phyloP scores from a whole-genome alignment of 1,140 invertebrate species.

The Hylaeus volcanicus region DNA sequence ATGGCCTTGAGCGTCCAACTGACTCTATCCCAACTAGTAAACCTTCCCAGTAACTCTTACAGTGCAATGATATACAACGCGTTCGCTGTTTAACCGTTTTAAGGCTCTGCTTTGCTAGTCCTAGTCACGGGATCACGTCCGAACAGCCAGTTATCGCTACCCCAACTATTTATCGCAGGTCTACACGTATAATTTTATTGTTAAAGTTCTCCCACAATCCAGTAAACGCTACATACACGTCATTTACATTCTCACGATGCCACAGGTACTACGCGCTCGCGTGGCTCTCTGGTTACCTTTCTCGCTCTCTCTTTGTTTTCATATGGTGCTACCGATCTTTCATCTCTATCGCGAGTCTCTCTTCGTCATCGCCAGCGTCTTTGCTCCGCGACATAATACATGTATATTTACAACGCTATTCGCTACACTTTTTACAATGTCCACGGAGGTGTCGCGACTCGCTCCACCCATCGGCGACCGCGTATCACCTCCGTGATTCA shows the following conservation, averaged over 20 bases:
- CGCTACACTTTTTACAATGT: conserved; percentile 42
- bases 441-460: conserved; percentile 13
- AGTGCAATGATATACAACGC: neutral
- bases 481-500: neutral
- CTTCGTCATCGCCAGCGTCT: conserved; percentile 7
- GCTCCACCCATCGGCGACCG: neutral
- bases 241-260: conserved; percentile 51
- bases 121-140: neutral
- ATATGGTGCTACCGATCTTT: conserved; percentile 26
- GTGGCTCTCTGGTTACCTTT: conserved; percentile 16
- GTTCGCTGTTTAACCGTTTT: neutral
- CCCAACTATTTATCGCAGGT: conserved; percentile 41
- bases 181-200: conserved; percentile 46
- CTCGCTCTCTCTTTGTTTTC: conserved; percentile 3
- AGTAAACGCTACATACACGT: conserved; percentile 47
- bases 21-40: neutral
- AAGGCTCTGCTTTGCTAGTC: neutral
- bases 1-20: neutral
- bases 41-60: neutral
- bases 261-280: conserved; percentile 65
- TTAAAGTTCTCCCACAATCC: conserved; percentile 32
- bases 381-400: conserved; percentile 9
- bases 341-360: too few species aligned
- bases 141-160: neutral
- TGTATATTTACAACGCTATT: conserved; percentile 43